Evolutionary conservation across 2,888 invertebrate species (phyloP).

Genomic region (Tethea ocularis): DNA sequence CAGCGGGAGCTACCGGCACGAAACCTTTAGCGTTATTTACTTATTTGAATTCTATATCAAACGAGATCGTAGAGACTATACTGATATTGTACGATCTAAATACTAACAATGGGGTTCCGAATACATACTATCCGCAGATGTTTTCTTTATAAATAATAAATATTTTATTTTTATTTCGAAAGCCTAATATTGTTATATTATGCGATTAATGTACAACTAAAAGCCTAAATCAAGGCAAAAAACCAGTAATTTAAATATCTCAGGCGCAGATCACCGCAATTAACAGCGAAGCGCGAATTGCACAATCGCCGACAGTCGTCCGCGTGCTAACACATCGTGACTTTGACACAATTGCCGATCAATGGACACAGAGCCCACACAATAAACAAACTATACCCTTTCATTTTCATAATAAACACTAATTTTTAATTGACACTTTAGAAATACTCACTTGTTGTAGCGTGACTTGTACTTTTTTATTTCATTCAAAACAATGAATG

Average conservation of each 20-base stretch:
- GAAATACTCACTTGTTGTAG: neutral
- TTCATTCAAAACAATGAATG: neutral
- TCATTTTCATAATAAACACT: constrained; percentile 23
- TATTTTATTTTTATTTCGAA: neutral
- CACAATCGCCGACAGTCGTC: constrained; percentile 56
- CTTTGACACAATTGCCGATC: constrained; percentile 78
- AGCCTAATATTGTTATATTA: neutral
- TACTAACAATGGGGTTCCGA: neutral
- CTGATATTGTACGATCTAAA: neutral
- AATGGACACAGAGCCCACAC: constrained; percentile 55
- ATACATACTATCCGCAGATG: neutral
- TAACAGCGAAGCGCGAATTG: constrained; percentile 61
- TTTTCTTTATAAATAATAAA: neutral
- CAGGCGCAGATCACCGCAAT: constrained; percentile 42
- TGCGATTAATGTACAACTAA: neutral
- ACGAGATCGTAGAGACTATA: neutral
- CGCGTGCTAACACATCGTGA: constrained; percentile 73
- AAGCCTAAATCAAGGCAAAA: neutral
- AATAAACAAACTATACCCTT: constrained; percentile 36
- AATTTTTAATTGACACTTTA: constrained; percentile 9
- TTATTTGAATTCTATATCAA: neutral
- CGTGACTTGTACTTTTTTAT: neutral
- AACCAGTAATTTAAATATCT: constrained; percentile 16
- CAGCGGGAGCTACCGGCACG: constrained; percentile 30
- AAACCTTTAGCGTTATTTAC: constrained; percentile 12